Evolutionary conservation across 2,113 vertebrate genomes (phyloP).

Genomic region (Telmatochromis bifrenatus): DNA sequence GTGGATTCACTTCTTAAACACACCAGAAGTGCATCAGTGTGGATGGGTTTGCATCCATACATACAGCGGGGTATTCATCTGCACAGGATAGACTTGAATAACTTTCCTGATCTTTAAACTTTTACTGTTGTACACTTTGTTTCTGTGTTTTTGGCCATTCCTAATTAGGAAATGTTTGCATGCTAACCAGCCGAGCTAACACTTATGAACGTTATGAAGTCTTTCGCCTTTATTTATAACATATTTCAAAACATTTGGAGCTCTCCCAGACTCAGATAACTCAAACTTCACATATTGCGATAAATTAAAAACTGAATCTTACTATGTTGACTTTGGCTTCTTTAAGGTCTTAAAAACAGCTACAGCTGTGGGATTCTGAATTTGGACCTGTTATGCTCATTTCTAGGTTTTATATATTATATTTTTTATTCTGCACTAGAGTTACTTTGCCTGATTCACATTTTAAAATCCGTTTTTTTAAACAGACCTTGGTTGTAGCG

Average conservation of each 20-base stretch:
- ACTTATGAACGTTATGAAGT: background rate
- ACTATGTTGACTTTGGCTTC: background rate
- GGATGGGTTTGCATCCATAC: background rate
- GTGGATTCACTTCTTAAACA: background rate
- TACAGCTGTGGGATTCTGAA: background rate
- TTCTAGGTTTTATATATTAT: background rate
- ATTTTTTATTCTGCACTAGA: background rate
- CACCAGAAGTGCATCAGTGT: background rate
- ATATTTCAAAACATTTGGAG: background rate
- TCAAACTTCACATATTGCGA: fast-evolving
- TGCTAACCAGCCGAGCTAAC: background rate
- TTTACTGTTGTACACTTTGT: background rate
- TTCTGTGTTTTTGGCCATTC: background rate
- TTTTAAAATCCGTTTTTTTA: background rate
- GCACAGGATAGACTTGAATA: background rate
- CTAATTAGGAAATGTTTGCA: background rate
- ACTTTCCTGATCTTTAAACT: background rate
- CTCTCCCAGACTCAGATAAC: background rate
- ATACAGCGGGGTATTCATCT: background rate
- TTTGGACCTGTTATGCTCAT: background rate
- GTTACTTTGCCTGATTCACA: background rate
- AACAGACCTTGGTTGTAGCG: fast-evolving
- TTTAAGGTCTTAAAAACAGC: background rate
- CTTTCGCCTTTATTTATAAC: background rate
- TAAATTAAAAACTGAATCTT: background rate